Base-by-base conservation (phyloP, 2,888 invertebrate genomes). In the Brenthis daphne region DNA sequence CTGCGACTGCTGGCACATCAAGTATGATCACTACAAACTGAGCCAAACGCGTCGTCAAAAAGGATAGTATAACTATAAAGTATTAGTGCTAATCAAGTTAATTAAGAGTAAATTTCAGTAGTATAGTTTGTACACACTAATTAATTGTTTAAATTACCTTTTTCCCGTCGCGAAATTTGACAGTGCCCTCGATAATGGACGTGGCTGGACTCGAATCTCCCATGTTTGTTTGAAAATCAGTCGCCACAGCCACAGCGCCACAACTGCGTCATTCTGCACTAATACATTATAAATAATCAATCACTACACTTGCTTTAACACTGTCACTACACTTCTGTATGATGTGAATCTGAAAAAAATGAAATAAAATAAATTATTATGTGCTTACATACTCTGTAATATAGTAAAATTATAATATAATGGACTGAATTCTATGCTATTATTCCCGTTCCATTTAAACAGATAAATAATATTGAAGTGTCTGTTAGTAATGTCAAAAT, bases 161-260 rank as follows among this genome's bases (percentile, higher is more conserved):
- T 93, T 97, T 97, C 75, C 97, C 97, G 88, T 97, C 97, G 77
- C 98, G 95, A 90, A 97, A 97, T 89, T 97, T 98, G 77, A 97
- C 96, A 84, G 96, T 96, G 79, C 97, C 97, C 93, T 97, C 97
- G 86, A 97, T 97, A 85, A 98, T 95, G 74, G 96, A 96, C 90
- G 94, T 97, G 93, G 89, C 91, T 81, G 91, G 90, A 83, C 88
- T 85, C 13, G 82, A 78, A 76, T 92, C 92, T 85, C 89, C 89
- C 92, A 92, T 92, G 58, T 88, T 92, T 82, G 64, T 73, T 74
- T 73, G 51, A 70, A 73, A 75, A 76, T 92, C 91, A 92, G 88
- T 88, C 86, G 79, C 87, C 82, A 77, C 87, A 85, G 81, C 83
- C 83, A 79, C 84, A 86, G 85, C 87, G 88, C 88, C 87, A 77